These are phyloP conservation scores for Elephantulus edwardii DNA, from an alignment of 2,113 vertebrate species.

Conservation along the genomic window DNA sequence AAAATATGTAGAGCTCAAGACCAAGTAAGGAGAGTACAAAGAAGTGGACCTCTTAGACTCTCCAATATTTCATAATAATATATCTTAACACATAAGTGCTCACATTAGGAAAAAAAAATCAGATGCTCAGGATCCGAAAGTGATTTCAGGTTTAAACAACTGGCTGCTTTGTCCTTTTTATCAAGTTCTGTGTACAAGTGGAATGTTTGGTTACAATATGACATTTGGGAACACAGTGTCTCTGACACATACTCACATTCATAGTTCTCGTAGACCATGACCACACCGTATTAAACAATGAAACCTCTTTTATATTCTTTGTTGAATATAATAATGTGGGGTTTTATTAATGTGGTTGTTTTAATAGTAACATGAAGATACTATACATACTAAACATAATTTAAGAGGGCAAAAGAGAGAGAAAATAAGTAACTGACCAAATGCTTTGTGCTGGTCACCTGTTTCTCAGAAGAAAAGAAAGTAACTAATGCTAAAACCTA, in stretches of 20 bases:
- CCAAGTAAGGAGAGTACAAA: neutral
- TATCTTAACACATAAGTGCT: constrained; percentile 5
- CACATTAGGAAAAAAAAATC: neutral
- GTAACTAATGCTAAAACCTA: neutral
- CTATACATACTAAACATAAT: too few species aligned
- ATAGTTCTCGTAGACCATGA: too few species aligned
- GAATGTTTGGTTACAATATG: neutral
- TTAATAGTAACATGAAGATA: neutral
- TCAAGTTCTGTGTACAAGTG: neutral
- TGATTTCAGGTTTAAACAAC: constrained; percentile 11
- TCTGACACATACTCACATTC: neutral
- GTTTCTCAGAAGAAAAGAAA: neutral
- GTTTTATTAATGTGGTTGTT: neutral
- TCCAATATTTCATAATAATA: constrained; percentile 23
- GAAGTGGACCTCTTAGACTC: neutral
- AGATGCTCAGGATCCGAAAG: neutral
- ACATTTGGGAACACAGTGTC: neutral
- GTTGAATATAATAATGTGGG: too few species aligned
- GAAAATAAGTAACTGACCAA: neutral
- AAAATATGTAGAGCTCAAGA: neutral
- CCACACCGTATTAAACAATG: neutral
- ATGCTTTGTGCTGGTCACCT: neutral
- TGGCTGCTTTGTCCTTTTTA: neutral
- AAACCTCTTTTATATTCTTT: neutral
- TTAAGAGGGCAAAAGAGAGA: neutral